These are phyloP conservation scores for Zygothrica quintamaculata DNA, from an alignment of 2,888 invertebrate species.

Conservation along the genomic window DNA sequence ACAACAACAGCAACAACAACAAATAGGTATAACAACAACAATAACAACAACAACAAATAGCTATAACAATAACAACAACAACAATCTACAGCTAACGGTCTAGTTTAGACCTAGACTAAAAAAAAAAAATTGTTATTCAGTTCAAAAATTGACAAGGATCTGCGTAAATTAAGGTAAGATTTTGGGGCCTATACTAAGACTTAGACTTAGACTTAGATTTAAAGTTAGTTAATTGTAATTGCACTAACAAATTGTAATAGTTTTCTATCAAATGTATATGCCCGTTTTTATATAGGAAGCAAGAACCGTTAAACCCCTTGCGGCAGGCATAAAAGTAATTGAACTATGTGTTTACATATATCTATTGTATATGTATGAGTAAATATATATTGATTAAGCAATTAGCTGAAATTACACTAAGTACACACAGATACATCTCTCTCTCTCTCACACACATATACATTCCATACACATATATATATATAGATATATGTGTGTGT, in stretches of 20 bases:
- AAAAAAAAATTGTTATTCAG: constrained; percentile 45
- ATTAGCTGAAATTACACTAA: constrained; percentile 67
- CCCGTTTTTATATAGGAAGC: too few relatives aligned
- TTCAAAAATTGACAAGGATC: constrained; percentile 49
- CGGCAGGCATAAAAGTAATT: constrained; percentile 44
- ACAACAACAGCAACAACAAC: constrained; percentile 13
- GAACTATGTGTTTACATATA: constrained; percentile 27
- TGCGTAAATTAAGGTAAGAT: constrained; percentile 38
- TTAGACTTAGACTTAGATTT: too few relatives aligned
- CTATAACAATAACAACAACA: constrained; percentile 12
- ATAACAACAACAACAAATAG: constrained; percentile 7
- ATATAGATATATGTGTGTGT: constrained; percentile 3
- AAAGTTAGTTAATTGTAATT: too few relatives aligned
- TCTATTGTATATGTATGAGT: not conserved
- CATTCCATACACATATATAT: too few relatives aligned
- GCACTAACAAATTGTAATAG: too few relatives aligned
- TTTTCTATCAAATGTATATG: too few relatives aligned
- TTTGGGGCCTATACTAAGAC: too few relatives aligned
- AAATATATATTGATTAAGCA: constrained; percentile 69
- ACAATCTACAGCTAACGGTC: constrained; percentile 37
- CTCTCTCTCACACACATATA: too few relatives aligned
- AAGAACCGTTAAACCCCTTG: constrained; percentile 4
- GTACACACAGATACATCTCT: constrained; percentile 43
- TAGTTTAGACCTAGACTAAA: too few relatives aligned
- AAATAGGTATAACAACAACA: not conserved